These are phyloP conservation scores for Campoletis sonorensis DNA, from an alignment of 1,140 invertebrate species.

Conservation along the genomic window DNA sequence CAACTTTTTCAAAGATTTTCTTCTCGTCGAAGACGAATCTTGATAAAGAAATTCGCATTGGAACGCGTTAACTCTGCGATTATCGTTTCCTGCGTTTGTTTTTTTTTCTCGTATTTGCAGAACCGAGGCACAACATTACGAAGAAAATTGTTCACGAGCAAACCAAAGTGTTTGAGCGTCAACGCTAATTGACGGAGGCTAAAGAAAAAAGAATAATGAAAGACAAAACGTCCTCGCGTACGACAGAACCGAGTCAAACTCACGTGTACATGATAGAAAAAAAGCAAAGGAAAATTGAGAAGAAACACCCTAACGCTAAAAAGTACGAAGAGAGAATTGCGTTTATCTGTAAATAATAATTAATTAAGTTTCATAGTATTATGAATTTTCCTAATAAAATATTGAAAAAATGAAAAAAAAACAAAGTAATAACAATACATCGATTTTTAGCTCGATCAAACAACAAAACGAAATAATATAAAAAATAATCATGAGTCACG, in stretches of 20 bases:
- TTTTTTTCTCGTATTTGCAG: no score
- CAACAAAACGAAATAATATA: no score
- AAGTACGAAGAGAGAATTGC: conserved; percentile 1
- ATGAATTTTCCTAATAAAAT: conserved; percentile 28
- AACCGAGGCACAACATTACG: neutral
- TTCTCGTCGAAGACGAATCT: neutral
- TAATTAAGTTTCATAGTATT: conserved; percentile 54
- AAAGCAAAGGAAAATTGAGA: neutral
- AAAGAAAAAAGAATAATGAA: no score
- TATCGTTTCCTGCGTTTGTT: no score
- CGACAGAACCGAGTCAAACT: no score
- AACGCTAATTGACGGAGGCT: neutral
- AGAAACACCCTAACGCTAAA: neutral
- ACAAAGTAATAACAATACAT: neutral
- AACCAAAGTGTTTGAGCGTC: conserved; percentile 43
- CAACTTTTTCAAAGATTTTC: neutral
- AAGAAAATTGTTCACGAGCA: conserved; percentile 36
- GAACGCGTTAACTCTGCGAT: neutral
- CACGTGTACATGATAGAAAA: neutral
- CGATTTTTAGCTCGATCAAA: no score
- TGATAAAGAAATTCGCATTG: neutral
- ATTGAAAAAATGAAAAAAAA: neutral
- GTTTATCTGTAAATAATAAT: conserved; percentile 63
- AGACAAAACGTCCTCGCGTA: no score
- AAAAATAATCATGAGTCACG: no score